Evolutionary conservation across 2,888 invertebrate genomes (phyloP), one percentile per base, ranked within the genome.

Genomic region (Apodemia duryi): DNA sequence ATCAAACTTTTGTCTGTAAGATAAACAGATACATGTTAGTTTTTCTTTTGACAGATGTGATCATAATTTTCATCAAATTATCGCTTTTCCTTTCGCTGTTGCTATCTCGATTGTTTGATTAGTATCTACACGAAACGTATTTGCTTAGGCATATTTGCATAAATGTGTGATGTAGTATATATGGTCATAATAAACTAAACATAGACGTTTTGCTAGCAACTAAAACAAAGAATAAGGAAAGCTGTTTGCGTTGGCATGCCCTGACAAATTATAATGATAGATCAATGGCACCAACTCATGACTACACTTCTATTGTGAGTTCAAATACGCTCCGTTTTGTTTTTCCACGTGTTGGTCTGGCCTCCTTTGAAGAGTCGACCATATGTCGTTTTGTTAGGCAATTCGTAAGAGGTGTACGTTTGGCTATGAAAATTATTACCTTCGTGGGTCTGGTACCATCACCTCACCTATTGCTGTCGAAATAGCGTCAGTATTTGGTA

Each of bases 81-180:
- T 72, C 73, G 74, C 54, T 67, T 67, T 67, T 64, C 76, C 78
- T 82, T 83, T 82, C 75, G 76, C 76, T 77, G 75, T 77, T 80
- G 75, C 77, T 70, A 78, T 68, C 69, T 70, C 60, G 61, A 69
- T 73, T 51, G 61, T 64, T 61, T 43, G 11, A 29, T 64, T 51
- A 61, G 64, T 51, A 13, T 51, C 11, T 11, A 51, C 41, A 61
- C 38, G 41, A 21, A 64, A 49, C 46, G 21, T 64, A 32, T 61
- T 64, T 61, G 6, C 54, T 29, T 11, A 54, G 13, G 28, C 28
- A 54, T 54, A 32, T 54, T 54, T 28, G 54, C 54, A 11, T 54
- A 54, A 11, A 54, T 54, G 54, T 54, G 54, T 29, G 29, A 54
- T 54, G 1, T 54, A 4, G 54, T 29, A 10, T 54, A 10, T 29